Base-by-base conservation (phyloP, 2,888 invertebrate species). In the Heliconius erato region DNA sequence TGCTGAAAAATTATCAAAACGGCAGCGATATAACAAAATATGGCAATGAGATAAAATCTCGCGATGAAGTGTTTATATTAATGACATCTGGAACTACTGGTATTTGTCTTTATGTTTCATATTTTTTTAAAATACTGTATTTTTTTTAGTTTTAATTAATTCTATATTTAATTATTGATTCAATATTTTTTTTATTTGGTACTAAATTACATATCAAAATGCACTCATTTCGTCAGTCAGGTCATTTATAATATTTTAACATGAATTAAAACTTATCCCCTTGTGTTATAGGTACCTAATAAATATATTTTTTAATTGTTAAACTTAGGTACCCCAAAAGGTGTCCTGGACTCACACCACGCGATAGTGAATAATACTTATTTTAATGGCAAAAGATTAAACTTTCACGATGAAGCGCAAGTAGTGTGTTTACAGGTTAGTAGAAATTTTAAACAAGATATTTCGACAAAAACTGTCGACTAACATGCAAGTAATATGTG, bases 351-450 rank as follows among this genome's bases (percentile, higher is more conserved):
- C n/a, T 97, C 97, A 0, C 98, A 99, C 89, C 97, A 97, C 86
- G 97, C 97, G 80, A 94, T 98, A 3, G 96, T 98, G 2, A 99
- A 99, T 92, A 99, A 99, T 91, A 96, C 97, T 0, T 97, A 96
- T 89, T 97, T 97, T 87, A 94, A 97, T 65, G 98, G 97, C 0
- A 95, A 94, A 85, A 92, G 97, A 84, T 92, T 93, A 59, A 92
- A 92, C 19, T 88, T 96, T 1, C 85, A 94, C 74, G 90, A 93
- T 35, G 95, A 92, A 44, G 93, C 96, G 86, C 96, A 97, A 26
- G 96, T 88, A 83, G 92, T 97, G 81, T 97, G 97, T 85, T 87
- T 97, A 4, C 98, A 98, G 92, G 96, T 94, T 86, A 80, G 32
- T 35, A 23, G 23, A 4, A 35, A 35, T 40, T 69, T 35, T 35